Base-by-base conservation (phyloP, 1,140 invertebrate genomes). In the Thereuonema tuberculata region DNA sequence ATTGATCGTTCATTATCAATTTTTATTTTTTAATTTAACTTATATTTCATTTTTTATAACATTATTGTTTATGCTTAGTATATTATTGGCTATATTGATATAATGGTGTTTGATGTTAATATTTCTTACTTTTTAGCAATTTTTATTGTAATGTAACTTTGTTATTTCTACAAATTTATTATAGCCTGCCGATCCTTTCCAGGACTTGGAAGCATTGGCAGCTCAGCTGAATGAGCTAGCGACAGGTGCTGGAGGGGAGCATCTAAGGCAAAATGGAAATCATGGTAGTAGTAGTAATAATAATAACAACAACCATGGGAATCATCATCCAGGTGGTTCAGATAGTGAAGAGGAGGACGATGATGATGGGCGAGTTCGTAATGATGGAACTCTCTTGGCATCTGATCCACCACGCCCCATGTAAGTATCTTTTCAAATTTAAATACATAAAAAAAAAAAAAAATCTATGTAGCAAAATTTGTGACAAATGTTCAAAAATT, bases 381-480 rank as follows among this genome's bases (percentile, higher is more conserved):
- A 92, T 68, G 92, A 97, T 75, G 94, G 93, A 55, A 97, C 93
- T 1, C 76, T 97, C 27, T 78, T 96, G 3, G 93, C 93, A 37
- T 95, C 91, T 68, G 93, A 98, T 77, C 92, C 93, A 24, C 91
- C 93, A 2, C 90, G 95, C 72, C 93, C 94, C 66, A 81, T 97
- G 90, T 94, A 81, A 88, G 90, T 73, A 52, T 28, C 9, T 43
- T 43, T 43, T 12, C 37, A n/a, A n/a, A n/a, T n/a, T n/a, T n/a
- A n/a, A n/a, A n/a, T n/a, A n/a, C n/a, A n/a, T n/a, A n/a, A n/a
- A n/a, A n/a, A n/a, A n/a, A 23, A 0, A 17, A 61, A 20, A 60
- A 29, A 59, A 48, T 27, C 46, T 21, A n/a, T 61, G 49, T 84
- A 57, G 20, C 54, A 31, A 21, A 20, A 17, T 58, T 49, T 58